Base-by-base conservation (phyloP, 2,797 vertebrate species). In the Lepidocolaptes lacrymiger region DNA sequence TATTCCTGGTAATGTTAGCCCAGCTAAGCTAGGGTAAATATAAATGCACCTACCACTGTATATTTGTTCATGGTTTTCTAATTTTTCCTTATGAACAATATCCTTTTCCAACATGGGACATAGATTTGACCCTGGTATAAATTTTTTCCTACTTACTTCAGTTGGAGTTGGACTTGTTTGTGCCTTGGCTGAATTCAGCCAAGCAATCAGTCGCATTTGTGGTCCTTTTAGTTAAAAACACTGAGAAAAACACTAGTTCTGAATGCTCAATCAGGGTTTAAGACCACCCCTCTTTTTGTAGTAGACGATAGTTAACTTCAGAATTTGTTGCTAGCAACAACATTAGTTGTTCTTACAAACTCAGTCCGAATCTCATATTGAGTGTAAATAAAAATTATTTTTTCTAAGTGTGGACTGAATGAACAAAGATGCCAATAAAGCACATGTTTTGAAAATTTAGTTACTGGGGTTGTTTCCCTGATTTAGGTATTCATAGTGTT, bases 11-110 rank as follows among this genome's bases (percentile, higher is more conserved):
- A 89, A 79, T 19, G 28, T 71, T 88, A 67, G 61, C 43, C 87
- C 77, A 91, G 84, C 61, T 83, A 89, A 93, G 48, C 41, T 71
- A 77, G 67, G 12, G 56, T 88, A 96, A 88, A 74, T 91, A 91
- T 59, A 91, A 94, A 74, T 59, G 75, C 37, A 79, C 41, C 63
- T 67, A 89, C 64, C 9, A 23, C 72, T 73, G 26, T 59, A 16
- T 91, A 59, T 85, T 94, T 95, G 59, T 77, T 87, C 37, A 59
- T 79, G 44, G 39, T 52, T 94, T 92, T 91, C 74, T 87, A 88
- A 85, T 91, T 95, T 91, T 76, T 93, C 48, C 41, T 76, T 87
- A 37, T 69, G 59, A 62, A 74, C 61, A 71, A 41, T n/a, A 63
- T 28, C 64, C 2, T 7, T 92, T 91, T 80, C 58, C 56, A 93